A percentile compares a stretch with the other conserved stretches of the same genome.
phyloP scores from a whole-genome alignment of 2,888 invertebrate species.

The Drosophila phalerata region DNA sequence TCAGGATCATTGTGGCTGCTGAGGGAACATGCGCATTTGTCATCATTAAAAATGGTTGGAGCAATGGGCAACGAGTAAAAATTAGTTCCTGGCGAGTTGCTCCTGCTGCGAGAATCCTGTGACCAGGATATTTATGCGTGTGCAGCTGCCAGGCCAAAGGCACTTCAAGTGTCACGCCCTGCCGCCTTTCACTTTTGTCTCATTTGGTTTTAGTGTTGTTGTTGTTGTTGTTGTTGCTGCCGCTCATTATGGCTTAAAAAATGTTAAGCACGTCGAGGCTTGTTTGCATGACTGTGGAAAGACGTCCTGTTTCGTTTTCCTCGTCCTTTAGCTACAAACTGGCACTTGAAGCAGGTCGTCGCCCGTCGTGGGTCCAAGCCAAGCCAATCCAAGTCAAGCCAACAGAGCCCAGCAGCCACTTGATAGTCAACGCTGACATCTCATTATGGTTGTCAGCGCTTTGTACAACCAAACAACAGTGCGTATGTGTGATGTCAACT shows the following conservation, averaged over 20 bases:
- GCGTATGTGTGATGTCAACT: conserved; percentile 73
- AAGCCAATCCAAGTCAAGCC: conserved; percentile 36
- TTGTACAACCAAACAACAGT: conserved; percentile 54
- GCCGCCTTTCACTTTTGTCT: conserved; percentile 60
- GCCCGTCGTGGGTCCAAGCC: conserved; percentile 64
- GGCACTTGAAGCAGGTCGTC: conserved; percentile 65
- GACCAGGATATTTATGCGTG: conserved; percentile 74
- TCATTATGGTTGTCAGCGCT: conserved; percentile 79
- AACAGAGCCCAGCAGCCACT: conserved; percentile 62
- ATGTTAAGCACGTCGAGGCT: conserved; percentile 76
- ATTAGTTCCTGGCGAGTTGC: conserved; percentile 57
- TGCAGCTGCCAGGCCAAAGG: conserved; percentile 61
- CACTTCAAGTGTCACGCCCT: conserved; percentile 72
- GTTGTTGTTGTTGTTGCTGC: conserved; percentile 23
- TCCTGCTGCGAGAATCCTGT: conserved; percentile 32
- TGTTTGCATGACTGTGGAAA: conserved; percentile 58
- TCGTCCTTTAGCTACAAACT: conserved; percentile 30
- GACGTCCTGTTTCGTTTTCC: conserved; percentile 22
- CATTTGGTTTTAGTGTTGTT: conserved; percentile 22
- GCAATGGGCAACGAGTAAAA: conserved; percentile 43
- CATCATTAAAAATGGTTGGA: conserved; percentile 69
- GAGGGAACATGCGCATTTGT: conserved; percentile 66
- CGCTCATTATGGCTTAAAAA: conserved; percentile 77
- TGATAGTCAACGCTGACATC: conserved; percentile 79
- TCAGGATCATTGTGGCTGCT: conserved; percentile 38